A percentile compares a stretch with the other conserved stretches of the same genome.
Conservation (phyloP, 2,113 vertebrate genomes). For the Notarius quadriscutis region DNA sequence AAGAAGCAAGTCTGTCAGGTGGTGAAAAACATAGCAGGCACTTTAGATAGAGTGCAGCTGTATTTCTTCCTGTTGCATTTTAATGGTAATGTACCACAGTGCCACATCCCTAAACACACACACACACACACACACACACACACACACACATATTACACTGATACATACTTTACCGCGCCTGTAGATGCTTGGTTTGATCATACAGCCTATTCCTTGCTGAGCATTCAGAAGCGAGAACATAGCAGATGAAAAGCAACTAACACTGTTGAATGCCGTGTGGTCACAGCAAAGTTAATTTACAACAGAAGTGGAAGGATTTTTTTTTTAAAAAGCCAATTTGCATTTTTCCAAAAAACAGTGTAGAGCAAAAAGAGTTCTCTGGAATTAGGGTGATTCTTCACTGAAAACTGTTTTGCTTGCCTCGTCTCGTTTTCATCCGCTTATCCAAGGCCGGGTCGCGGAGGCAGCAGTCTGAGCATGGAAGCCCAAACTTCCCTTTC, state of each 20-base stretch:
- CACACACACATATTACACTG: neutral
- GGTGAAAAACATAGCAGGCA: conserved; percentile 63
- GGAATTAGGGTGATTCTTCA: conserved; percentile 32
- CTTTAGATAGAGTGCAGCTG: conserved; percentile 56
- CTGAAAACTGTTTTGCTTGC: neutral
- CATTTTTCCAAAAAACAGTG: conserved; percentile 55
- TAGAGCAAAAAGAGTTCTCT: conserved; percentile 40
- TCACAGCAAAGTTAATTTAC: conserved; percentile 60
- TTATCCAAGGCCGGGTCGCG: no score
- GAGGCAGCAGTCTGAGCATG: no score
- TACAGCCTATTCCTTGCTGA: conserved; percentile 20
- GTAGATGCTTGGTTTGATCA: neutral
- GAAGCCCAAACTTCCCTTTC: no score
- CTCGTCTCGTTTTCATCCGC: no score
- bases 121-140: conserved; percentile 13
- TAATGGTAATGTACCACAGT: conserved; percentile 50
- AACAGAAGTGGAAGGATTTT: conserved; percentile 51
- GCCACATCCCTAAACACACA: conserved; percentile 22
- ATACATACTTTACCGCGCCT: neutral
- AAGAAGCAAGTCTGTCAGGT: conserved; percentile 58
- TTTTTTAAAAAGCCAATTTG: conserved; percentile 29
- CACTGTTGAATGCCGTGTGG: conserved; percentile 9
- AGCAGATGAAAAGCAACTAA: conserved; percentile 62
- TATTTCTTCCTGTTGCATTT: conserved; percentile 45
- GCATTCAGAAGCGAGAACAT: conserved; percentile 43